Percentiles rank a stretch among this genome's conserved stretches.
Conservation (phyloP, 1,140 invertebrate species). For the Myzus persicae region DNA sequence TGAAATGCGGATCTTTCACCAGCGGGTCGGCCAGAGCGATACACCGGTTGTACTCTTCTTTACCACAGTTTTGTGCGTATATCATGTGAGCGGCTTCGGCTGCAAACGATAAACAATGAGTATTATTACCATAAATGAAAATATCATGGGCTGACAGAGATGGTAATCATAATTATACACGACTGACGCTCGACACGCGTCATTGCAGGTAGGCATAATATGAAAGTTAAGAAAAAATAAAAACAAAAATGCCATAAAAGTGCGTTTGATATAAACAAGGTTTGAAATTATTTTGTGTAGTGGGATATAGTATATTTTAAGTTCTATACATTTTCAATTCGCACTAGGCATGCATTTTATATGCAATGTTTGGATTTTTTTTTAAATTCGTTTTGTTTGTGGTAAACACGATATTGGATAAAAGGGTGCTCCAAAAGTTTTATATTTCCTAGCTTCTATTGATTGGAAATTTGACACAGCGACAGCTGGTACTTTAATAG, state of each 20-base stretch:
- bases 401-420: neutral
- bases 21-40: constrained; percentile 69
- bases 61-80: constrained; percentile 64
- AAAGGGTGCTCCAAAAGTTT: neutral
- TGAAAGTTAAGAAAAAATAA: neutral
- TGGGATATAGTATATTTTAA: neutral
- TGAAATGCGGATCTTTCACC: constrained; percentile 69
- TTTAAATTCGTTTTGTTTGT: neutral
- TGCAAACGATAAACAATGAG: neutral
- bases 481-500: neutral
- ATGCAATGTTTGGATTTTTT: neutral
- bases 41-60: constrained; percentile 68
- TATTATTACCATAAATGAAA: neutral
- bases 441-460: neutral
- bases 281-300: no score
- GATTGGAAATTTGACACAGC: neutral
- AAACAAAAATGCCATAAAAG: neutral
- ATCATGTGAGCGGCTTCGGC: constrained; percentile 32
- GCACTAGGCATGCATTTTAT: neutral
- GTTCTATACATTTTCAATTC: neutral
- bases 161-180: neutral
- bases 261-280: no score
- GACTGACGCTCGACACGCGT: neutral
- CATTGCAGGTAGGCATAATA: neutral
- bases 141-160: neutral